Conservation (phyloP, 2,113 vertebrate genomes). For the Phrynosoma blainvillii region DNA sequence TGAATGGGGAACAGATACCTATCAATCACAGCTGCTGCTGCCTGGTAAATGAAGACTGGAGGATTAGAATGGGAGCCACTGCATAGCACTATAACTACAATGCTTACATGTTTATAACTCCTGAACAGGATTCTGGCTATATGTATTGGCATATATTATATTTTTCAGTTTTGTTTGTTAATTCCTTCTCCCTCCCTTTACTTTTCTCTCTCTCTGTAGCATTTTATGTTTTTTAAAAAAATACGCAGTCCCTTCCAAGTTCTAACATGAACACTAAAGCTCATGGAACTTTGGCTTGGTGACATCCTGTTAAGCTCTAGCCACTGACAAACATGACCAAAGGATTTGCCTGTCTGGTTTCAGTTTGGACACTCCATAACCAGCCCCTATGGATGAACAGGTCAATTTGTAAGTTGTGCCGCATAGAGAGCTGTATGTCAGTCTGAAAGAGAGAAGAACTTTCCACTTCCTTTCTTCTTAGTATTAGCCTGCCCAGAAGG, state of each 20-base stretch:
- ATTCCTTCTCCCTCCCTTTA: no score
- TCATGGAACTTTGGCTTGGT: background rate
- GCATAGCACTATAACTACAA: no score
- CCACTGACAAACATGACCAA: background rate
- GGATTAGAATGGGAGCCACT: no score
- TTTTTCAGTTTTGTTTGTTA: no score
- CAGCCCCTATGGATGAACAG: background rate
- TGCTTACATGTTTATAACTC: no score
- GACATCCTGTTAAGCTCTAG: conserved; percentile 9
- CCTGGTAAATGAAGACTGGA: no score
- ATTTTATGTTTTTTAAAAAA: no score
- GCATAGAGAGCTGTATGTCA: conserved; percentile 13
- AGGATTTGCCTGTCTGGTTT: background rate
- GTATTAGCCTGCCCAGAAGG: conserved; percentile 9
- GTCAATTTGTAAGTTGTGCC: background rate
- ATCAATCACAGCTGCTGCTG: no score
- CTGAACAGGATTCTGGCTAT: no score
- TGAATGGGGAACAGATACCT: no score
- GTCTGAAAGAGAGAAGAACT: conserved; percentile 22
- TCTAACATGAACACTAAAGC: background rate
- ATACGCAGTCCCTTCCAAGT: background rate
- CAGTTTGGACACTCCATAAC: background rate
- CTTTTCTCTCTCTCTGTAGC: no score
- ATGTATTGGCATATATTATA: no score
- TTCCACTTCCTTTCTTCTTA: conserved; percentile 16